A percentile compares a stretch with the other conserved stretches of the same genome.
phyloP scores from a whole-genome alignment of 2,113 vertebrate genomes.

The Pseudorectes ferrugineus region DNA sequence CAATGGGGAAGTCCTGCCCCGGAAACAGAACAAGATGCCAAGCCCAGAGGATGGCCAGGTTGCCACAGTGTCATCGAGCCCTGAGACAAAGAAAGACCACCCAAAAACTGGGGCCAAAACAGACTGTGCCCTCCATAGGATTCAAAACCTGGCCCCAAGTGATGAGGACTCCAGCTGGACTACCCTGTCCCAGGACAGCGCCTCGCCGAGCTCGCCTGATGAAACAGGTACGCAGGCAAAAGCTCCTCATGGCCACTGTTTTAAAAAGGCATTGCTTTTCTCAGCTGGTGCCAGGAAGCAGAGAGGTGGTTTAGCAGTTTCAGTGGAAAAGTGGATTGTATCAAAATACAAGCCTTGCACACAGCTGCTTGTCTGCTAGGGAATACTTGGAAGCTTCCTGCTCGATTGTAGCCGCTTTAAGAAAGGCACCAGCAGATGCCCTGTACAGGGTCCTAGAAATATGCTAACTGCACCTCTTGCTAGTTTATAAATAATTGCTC shows the following conservation, averaged over 20 bases:
- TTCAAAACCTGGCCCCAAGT: slow-evolving; percentile 88
- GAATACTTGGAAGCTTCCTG: neutral
- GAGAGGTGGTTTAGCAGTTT: neutral
- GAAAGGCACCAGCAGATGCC: neutral
- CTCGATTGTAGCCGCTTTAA: neutral
- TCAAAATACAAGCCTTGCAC: neutral
- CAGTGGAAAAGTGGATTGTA: neutral
- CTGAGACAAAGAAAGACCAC: slow-evolving; percentile 86
- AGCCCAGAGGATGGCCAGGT: slow-evolving; percentile 80
- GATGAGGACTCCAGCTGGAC: slow-evolving; percentile 99
- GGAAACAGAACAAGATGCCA: slow-evolving; percentile 66
- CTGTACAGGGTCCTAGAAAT: neutral
- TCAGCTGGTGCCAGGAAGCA: neutral
- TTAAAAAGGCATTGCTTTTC: neutral
- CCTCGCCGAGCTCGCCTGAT: slow-evolving; percentile 83
- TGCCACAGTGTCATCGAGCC: slow-evolving; percentile 81
- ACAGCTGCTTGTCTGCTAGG: neutral
- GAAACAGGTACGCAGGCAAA: slow-evolving; percentile 80
- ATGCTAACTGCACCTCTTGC: neutral
- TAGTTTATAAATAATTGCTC: neutral
- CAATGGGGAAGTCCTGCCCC: slow-evolving; percentile 65
- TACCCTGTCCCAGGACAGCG: slow-evolving; percentile 91
- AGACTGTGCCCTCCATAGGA: slow-evolving; percentile 83
- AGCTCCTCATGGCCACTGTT: rapidly evolving
- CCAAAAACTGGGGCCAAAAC: slow-evolving; percentile 88